Evolutionary conservation across 2,888 invertebrate genomes (phyloP), one percentile per base, ranked within the genome.

Genomic region (Leptinotarsa juncta): DNA sequence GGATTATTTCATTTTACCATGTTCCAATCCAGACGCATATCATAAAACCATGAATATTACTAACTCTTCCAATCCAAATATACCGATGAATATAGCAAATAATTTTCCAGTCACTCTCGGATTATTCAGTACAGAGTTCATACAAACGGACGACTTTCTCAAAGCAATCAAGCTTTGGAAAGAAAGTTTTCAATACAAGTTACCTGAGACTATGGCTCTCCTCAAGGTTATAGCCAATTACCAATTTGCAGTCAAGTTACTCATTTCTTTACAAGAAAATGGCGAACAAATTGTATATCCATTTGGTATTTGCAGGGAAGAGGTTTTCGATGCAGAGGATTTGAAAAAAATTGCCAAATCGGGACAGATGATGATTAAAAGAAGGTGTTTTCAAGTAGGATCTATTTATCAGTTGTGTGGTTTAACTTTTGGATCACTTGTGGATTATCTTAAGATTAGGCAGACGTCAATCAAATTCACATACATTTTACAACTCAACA

Each of bases 1-100:
- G 77, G 81, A 83, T 55, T 84, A 80, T 49, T 75, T 77, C 20
- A 82, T 84, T n/a, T 72, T 82, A n/a, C 84, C 84, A 3, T 83
- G 83, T 65, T 75, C 78, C 20, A 84, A 84, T 72, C 84, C 84
- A 3, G 84, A 84, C 67, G 82, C 80, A 0, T 84, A 84, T 57
- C 80, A 82, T 16, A 73, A 67, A 65, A 74, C 26, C n/a, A 42
- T 78, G 12, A 68, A 67, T 18, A 70, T 32, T 10, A 4, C 70
- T 5, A 65, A 68, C 57, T 3, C 48, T n/a, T 15, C 32, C 4
- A 71, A 42, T 53, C 4, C 55, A 16, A 65, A 60, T 48, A 7
- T 67, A 53, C n/a, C 68, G 3, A 75, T 76, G 62, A 70, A 81
- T 68, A 73, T 82, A 48, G 73, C 73, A 26, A 70, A 73, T 20